Percentiles rank a stretch among this genome's conserved stretches.
phyloP scores from a whole-genome alignment of 2,113 vertebrate species.

The Scomber japonicus region DNA sequence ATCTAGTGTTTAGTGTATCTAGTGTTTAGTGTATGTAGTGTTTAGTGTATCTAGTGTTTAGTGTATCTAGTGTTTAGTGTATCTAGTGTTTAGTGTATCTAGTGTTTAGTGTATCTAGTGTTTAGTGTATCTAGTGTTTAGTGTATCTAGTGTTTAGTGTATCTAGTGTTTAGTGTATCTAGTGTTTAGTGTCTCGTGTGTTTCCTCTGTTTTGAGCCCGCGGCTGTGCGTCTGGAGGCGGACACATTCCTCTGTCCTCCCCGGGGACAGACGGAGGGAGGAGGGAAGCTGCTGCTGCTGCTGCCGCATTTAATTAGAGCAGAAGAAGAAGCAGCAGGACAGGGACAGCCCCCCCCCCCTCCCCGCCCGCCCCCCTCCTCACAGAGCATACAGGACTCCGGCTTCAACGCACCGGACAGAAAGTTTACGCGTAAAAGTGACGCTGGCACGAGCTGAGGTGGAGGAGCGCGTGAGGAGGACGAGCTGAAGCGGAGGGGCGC shows the following conservation, averaged over 20 bases:
- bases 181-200: background rate
- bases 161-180: background rate
- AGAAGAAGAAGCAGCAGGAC: constrained; percentile 47
- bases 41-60: too few relatives aligned
- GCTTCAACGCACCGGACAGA: background rate
- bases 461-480: background rate
- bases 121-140: too few relatives aligned
- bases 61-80: too few relatives aligned
- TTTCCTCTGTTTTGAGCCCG: constrained; percentile 46
- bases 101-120: too few relatives aligned
- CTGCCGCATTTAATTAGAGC: constrained; percentile 54
- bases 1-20: too few relatives aligned
- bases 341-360: constrained; percentile 59
- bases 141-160: too few relatives aligned
- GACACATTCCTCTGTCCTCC: constrained; percentile 73
- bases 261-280: constrained; percentile 38
- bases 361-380: background rate
- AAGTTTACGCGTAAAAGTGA: background rate
- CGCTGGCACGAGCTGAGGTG: too few relatives aligned
- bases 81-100: too few relatives aligned
- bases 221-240: constrained; percentile 63
- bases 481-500: background rate
- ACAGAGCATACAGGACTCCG: background rate
- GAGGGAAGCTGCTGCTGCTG: constrained; percentile 10
- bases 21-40: too few relatives aligned